Evolutionary conservation across 53 echinoderm and acorn worm genomes (phyloP), one percentile per base, ranked within the genome.

Genomic region (Patiria pectinifera): DNA sequence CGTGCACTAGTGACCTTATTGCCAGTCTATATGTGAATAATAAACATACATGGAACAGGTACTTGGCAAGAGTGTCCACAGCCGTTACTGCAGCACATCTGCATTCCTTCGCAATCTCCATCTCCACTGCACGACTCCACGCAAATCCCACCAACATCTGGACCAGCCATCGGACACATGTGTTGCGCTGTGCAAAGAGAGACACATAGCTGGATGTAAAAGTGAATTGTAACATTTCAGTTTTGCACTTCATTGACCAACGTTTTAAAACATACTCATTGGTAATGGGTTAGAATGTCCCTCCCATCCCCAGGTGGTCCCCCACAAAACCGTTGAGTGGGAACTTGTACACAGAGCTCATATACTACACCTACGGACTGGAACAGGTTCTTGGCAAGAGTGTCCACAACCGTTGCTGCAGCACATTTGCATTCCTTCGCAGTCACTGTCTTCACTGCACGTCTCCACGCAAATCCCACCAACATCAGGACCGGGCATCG

Each of bases 51-150:
- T 6, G 93, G 91, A 35, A 35, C 35, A 35, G 35, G 35, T 48
- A 93, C 84, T 3, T 76, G 8, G 71, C 95, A 95, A 7, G 74
- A 47, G 45, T 87, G 83, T 24, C 95, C 61, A 18, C 49, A 47
- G 12, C 49, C 49, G 8, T 71, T 49, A 10, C 24, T 24, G 23
- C 86, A 86, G 72, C 86, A 86, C 23, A 3, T 72, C 7, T 12
- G n/a, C 2, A 6, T 44, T 21, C 72, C 86, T 9, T 74, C 74
- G 16, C 86, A 86, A 4, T 86, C 86, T 2, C 7, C 8, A 23
- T 86, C 86, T 18, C 48, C 48, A 46, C n/a, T 71, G 22, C 86
- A 86, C 71, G 45, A 3, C 26, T 26, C 43, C 86, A 86, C 15
- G 6, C 80, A 48, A 11, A 22, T 79, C 22, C 46, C 24, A 16